Evolutionary conservation across 2,888 invertebrate genomes (phyloP).

Genomic region (Linnaemya tessellans): DNA sequence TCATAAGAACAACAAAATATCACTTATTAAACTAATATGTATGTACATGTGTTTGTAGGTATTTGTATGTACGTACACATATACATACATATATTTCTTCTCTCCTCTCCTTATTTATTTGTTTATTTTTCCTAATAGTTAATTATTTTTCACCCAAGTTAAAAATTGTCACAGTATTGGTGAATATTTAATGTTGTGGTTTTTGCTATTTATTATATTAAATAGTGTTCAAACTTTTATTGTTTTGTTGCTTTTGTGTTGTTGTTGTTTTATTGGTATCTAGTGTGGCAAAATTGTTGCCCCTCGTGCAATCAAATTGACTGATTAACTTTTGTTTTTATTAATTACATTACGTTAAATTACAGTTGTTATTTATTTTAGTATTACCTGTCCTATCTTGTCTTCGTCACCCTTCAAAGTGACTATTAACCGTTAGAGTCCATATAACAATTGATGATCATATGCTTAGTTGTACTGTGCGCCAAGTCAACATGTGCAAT

Average conservation of each 20-base stretch:
- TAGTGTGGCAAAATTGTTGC: constrained; percentile 67
- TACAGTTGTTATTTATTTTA: constrained; percentile 35
- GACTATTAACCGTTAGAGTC: constrained; percentile 15
- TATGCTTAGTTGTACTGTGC: constrained; percentile 34
- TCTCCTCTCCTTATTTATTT: neutral
- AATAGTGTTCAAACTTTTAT: constrained; percentile 22
- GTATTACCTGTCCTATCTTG: neutral
- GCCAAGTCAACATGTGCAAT: constrained; percentile 56
- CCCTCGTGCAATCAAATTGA: constrained; percentile 71
- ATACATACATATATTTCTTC: too few relatives aligned
- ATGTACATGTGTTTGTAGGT: too few relatives aligned
- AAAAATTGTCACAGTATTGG: neutral
- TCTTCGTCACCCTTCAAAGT: constrained; percentile 28
- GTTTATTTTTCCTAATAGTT: neutral
- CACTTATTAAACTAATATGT: neutral
- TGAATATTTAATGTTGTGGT: constrained; percentile 3
- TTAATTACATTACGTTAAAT: constrained; percentile 64
- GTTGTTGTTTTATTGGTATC: constrained; percentile 49
- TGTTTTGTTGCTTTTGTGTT: constrained; percentile 18
- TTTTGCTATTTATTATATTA: constrained; percentile 29
- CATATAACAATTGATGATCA: constrained; percentile 6
- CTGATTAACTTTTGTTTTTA: constrained; percentile 71
- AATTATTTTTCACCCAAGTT: constrained; percentile 18
- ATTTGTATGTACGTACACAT: neutral
- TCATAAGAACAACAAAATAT: constrained; percentile 20